A percentile compares a stretch with the other conserved stretches of the same genome.
Evolutionary conservation across 2,888 invertebrate species (phyloP).

Genomic region (Drosophila vallismaia): DNA sequence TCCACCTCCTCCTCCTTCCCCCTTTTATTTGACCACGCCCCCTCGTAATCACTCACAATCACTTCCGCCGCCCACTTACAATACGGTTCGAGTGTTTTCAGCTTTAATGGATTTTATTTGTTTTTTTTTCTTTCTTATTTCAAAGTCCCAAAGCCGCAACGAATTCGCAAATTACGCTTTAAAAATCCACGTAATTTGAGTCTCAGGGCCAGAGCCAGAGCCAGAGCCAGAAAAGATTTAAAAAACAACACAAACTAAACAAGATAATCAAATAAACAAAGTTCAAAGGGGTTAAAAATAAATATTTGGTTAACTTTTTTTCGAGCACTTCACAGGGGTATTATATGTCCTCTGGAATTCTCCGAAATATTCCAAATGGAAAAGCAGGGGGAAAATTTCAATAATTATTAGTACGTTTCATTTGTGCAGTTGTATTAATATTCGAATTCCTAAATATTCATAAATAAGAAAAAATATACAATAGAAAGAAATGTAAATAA

Average conservation of each 20-base stretch:
- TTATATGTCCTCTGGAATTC: not conserved
- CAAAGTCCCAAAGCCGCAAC: not conserved
- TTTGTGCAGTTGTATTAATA: no score
- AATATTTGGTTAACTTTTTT: constrained; percentile 1
- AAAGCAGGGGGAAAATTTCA: not conserved
- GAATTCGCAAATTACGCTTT: constrained; percentile 7
- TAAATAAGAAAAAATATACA: no score
- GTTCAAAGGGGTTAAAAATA: not conserved
- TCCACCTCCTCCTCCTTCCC: not conserved
- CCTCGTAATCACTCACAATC: not conserved
- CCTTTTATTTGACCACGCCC: not conserved
- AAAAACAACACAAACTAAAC: not conserved
- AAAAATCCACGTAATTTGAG: constrained; percentile 1
- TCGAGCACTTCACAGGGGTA: not conserved
- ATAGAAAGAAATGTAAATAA: no score
- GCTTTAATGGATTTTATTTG: constrained; percentile 2
- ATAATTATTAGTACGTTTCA: no score
- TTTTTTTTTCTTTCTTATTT: not conserved
- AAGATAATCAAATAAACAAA: not conserved
- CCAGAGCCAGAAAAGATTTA: not conserved
- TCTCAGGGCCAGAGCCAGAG: not conserved
- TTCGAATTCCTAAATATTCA: no score
- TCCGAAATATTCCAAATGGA: not conserved
- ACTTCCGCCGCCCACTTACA: constrained; percentile 8
- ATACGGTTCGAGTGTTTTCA: not conserved